These are phyloP conservation scores for Protobothrops mucrosquamatus DNA, from an alignment of 2,113 vertebrate species.

Conservation along the genomic window DNA sequence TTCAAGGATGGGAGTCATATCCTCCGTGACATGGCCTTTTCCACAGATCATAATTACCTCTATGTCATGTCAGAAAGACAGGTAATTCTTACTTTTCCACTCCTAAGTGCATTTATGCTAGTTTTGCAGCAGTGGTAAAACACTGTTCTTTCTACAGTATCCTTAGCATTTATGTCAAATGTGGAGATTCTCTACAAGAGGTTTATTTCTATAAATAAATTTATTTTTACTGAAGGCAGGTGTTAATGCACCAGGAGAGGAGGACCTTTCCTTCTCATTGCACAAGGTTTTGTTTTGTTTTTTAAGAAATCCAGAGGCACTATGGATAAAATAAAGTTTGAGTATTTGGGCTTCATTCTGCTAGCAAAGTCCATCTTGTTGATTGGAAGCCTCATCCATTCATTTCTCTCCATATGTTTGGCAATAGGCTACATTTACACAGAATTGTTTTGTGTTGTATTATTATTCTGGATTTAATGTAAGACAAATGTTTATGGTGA, in stretches of 20 bases:
- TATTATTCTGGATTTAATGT: background rate
- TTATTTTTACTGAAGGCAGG: background rate
- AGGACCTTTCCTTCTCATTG: background rate
- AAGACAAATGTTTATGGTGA: background rate
- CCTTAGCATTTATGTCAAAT: fast-evolving
- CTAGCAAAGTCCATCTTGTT: background rate
- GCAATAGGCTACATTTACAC: background rate
- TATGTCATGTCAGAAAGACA: slow-evolving; percentile 95
- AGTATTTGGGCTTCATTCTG: background rate
- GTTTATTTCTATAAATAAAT: background rate
- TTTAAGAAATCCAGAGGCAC: background rate
- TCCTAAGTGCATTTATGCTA: fast-evolving
- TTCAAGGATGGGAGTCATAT: slow-evolving; percentile 89
- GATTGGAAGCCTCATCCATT: fast-evolving
- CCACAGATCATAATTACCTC: slow-evolving; percentile 83
- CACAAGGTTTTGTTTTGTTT: background rate
- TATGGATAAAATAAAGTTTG: background rate
- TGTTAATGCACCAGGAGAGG: fast-evolving
- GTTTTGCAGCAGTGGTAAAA: fast-evolving
- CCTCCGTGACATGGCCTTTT: slow-evolving; percentile 96
- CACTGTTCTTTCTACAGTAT: background rate
- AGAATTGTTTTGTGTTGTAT: background rate
- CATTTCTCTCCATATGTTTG: background rate
- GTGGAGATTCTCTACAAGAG: background rate
- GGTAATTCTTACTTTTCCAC: slow-evolving; percentile 67